These are phyloP conservation scores for Dryobotodes eremita DNA, from an alignment of 2,888 invertebrate genomes.

Conservation along the genomic window DNA sequence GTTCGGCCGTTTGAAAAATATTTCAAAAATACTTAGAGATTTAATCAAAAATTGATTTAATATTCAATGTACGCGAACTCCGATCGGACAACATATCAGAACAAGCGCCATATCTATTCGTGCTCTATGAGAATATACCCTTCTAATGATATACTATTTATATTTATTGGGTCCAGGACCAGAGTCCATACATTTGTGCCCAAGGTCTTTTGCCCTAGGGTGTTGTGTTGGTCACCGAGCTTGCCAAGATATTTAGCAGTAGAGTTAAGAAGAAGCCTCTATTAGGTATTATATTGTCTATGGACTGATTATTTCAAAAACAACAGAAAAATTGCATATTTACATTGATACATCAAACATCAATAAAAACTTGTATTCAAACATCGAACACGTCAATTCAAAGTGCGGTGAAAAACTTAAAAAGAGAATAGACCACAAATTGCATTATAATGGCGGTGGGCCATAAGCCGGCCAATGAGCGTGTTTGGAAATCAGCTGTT, in stretches of 20 bases:
- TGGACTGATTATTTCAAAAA: background rate
- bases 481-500: slow-evolving; percentile 79
- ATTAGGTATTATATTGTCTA: background rate
- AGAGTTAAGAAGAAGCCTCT: background rate
- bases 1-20: too few species aligned
- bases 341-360: background rate
- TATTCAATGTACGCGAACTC: too few species aligned
- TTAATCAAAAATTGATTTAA: too few species aligned
- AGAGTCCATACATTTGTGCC: too few species aligned
- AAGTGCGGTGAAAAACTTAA: slow-evolving; percentile 38
- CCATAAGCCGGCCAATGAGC: slow-evolving; percentile 65
- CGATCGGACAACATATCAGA: too few species aligned
- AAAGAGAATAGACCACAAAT: slow-evolving; percentile 62
- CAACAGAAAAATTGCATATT: background rate
- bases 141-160: too few species aligned
- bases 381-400: slow-evolving; percentile 38
- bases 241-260: slow-evolving; percentile 5
- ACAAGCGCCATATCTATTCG: too few species aligned
- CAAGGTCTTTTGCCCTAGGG: slow-evolving; percentile 13
- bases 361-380: slow-evolving; percentile 6
- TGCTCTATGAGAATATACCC: too few species aligned
- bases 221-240: background rate
- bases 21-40: too few species aligned
- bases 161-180: too few species aligned
- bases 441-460: slow-evolving; percentile 64